These are phyloP conservation scores for Oxytorus armatus DNA, from an alignment of 2,888 invertebrate genomes.

Conservation along the genomic window DNA sequence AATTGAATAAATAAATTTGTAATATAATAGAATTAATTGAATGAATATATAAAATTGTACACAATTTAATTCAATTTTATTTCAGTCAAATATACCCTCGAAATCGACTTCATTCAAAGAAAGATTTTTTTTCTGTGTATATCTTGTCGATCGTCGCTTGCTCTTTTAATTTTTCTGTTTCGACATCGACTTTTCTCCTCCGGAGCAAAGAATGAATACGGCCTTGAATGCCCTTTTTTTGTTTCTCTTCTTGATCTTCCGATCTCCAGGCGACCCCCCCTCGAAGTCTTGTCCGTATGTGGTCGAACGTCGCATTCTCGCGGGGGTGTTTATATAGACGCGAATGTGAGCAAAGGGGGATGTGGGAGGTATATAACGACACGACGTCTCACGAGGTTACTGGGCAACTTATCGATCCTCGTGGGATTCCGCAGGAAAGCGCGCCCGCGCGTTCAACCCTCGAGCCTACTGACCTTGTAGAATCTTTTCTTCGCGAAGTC, in stretches of 20 bases:
- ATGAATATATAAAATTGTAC: no score
- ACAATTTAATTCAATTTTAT: no score
- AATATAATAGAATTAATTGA: no score
- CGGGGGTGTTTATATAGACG: constrained; percentile 20
- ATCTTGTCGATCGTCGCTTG: background rate
- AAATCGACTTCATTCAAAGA: background rate
- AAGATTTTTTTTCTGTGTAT: background rate
- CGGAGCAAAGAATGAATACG: constrained; percentile 61
- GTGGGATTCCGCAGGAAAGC: constrained; percentile 66
- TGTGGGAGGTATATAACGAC: constrained; percentile 39
- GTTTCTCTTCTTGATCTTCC: no score
- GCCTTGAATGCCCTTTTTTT: constrained; percentile 69
- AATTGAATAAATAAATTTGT: no score
- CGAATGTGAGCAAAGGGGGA: constrained; percentile 18
- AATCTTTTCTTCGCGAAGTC: constrained; percentile 55
- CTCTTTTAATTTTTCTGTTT: background rate
- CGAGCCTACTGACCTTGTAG: constrained; percentile 63
- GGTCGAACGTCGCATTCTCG: constrained; percentile 28
- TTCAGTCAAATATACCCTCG: no score
- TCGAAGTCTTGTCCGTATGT: constrained; percentile 12
- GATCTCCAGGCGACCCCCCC: background rate
- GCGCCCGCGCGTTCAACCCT: constrained; percentile 36
- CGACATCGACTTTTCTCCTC: constrained; percentile 1
- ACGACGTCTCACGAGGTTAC: constrained; percentile 66
- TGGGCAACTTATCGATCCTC: constrained; percentile 66